Percentiles rank a stretch among this genome's conserved stretches.
Evolutionary conservation across 2,797 vertebrate species (phyloP).

Genomic region (Sebastes aleutianus): DNA sequence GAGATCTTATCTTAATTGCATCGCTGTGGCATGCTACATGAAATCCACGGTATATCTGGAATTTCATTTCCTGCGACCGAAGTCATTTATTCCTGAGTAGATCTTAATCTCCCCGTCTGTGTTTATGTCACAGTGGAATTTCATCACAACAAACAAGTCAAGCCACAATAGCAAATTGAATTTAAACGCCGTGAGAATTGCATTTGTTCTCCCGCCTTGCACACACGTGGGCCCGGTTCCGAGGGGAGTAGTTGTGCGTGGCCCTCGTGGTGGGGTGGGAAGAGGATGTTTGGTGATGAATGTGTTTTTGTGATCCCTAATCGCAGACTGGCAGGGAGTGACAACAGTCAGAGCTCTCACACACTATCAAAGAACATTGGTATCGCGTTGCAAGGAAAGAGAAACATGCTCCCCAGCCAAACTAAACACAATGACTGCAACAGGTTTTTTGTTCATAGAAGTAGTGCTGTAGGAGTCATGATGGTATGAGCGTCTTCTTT

Average conservation of each 20-base stretch:
- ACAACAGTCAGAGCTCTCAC: constrained; percentile 6
- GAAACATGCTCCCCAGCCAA: constrained; percentile 35
- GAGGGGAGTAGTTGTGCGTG: not conserved
- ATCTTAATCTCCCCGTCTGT: constrained; percentile 39
- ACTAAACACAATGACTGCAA: constrained; percentile 16
- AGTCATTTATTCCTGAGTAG: constrained; percentile 27
- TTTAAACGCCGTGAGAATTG: constrained; percentile 22
- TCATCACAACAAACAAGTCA: constrained; percentile 30
- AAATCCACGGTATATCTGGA: constrained; percentile 1
- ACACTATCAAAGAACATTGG: constrained; percentile 30
- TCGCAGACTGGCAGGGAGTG: constrained; percentile 18
- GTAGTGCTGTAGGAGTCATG: not conserved
- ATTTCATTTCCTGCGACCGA: constrained; percentile 52
- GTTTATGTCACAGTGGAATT: constrained; percentile 44
- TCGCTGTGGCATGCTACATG: not conserved
- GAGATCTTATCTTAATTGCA: constrained; percentile 20
- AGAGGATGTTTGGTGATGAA: constrained; percentile 23
- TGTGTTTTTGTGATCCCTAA: constrained; percentile 24
- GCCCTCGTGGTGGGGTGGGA: not conserved
- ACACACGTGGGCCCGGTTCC: not conserved
- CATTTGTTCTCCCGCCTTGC: constrained; percentile 11
- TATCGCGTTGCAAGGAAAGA: constrained; percentile 28
- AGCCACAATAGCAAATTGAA: constrained; percentile 31
- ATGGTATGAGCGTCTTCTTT: not conserved
- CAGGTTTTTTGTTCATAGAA: not conserved